Percentiles rank a stretch among this genome's conserved stretches.
phyloP scores from a whole-genome alignment of 2,888 invertebrate species.

The Andrena praecox region DNA sequence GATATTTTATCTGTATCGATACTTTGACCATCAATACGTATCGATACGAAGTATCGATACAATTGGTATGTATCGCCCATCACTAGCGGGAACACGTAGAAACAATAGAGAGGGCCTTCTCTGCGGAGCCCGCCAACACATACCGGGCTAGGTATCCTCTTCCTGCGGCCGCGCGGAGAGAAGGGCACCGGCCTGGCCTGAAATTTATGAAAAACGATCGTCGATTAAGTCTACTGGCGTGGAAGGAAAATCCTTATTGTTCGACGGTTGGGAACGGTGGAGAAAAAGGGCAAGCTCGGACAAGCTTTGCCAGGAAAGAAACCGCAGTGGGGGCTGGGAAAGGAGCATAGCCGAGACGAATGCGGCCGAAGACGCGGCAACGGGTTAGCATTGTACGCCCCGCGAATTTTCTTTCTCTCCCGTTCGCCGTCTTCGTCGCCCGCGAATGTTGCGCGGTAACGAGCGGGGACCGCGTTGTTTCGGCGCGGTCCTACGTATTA shows the following conservation, averaged over 20 bases:
- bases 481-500: no score
- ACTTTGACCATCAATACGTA: no score
- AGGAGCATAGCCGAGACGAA: not conserved
- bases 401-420: slow-evolving; percentile 34
- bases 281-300: slow-evolving; percentile 12
- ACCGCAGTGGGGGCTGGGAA: not conserved
- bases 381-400: slow-evolving; percentile 33
- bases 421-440: not conserved
- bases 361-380: slow-evolving; percentile 21
- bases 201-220: slow-evolving; percentile 72
- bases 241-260: slow-evolving; percentile 70
- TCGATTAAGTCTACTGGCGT: slow-evolving; percentile 68
- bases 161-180: slow-evolving; percentile 4
- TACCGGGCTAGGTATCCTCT: not conserved
- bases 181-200: slow-evolving; percentile 14
- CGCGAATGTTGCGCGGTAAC: no score
- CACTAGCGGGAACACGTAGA: no score
- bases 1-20: no score
- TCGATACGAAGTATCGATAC: no score
- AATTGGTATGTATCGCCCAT: no score
- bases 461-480: no score
- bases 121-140: not conserved
- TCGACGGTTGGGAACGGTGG: slow-evolving; percentile 37
- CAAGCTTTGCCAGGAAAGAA: slow-evolving; percentile 14
- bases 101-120: slow-evolving; percentile 43